Evolutionary conservation across 2,113 vertebrate genomes (phyloP), one percentile per base, ranked within the genome.

Genomic region (Gobiocypris rarus): DNA sequence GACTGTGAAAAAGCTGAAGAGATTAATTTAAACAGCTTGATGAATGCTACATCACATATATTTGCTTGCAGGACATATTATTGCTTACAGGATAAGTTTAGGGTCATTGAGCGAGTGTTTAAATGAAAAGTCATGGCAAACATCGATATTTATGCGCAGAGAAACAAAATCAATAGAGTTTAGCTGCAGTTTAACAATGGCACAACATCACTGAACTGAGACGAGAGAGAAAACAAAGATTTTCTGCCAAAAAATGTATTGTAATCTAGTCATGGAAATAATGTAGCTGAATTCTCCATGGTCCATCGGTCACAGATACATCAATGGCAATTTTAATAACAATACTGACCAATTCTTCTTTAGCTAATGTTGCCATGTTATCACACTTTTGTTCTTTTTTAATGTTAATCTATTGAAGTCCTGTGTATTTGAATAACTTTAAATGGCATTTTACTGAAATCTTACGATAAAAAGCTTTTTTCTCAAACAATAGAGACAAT

Each of bases 121-220:
- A 80, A 80, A 65, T 65, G 26, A 34, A 41, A 80, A 79, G 54
- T n/a, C 56, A 80, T 22, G 17, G 24, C 1, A 3, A 63, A 52
- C 43, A 26, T 45, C 19, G 1, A 80, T 22, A 52, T 80, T 28
- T 67, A 50, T 80, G 78, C 4, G 24, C 15, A 13, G 59, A 52
- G 78, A 80, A 67, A 80, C 77, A 48, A 61, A 79, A 79, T 79
- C 76, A 80, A 80, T 80, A 50, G 24, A 80, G 61, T 31, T 80
- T 50, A 80, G 41, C 43, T 67, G 78, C 59, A 80, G 41, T 79
- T 48, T 79, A 63, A 61, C 76, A 48, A 61, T 0, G 13, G 76
- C 38, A 26, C 76, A 65, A 80, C 59, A 52, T 50, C 17, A 9
- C 77, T 19, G n/a, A 43, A 65, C 41, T 5, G 9, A 65, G 76